A percentile compares a stretch with the other conserved stretches of the same genome.
Conservation (phyloP, 2,113 vertebrate genomes). For the Phyllostomus discolor region DNA sequence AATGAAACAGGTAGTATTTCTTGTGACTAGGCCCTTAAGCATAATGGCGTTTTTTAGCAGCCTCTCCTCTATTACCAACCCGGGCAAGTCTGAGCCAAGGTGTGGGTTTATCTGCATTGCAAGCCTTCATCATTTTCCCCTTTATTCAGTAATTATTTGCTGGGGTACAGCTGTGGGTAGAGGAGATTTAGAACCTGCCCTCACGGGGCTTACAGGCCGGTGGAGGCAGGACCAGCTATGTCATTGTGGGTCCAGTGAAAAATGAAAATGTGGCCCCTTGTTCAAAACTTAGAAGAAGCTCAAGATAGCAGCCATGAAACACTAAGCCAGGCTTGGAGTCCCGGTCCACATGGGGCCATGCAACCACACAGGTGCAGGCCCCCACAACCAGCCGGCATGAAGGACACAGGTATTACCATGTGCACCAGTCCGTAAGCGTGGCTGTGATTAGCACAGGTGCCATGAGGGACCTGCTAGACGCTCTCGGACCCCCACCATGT, state of each 20-base stretch:
- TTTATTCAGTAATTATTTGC: accelerated
- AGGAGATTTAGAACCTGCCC: neutral
- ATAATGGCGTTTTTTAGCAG: no score
- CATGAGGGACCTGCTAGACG: neutral
- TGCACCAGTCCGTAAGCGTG: neutral
- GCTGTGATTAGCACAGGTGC: neutral
- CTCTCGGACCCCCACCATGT: neutral
- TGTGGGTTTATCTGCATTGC: accelerated
- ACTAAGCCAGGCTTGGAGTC: neutral
- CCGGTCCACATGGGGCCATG: neutral
- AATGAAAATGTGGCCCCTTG: neutral
- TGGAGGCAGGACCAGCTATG: neutral
- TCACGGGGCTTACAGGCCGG: neutral
- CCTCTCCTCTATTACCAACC: neutral
- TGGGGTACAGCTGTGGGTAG: no score
- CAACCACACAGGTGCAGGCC: accelerated
- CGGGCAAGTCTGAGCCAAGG: neutral
- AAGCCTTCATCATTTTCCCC: neutral
- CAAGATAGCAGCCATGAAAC: neutral
- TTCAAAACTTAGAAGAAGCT: neutral
- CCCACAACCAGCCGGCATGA: accelerated
- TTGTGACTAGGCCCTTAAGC: neutral
- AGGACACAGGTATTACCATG: neutral
- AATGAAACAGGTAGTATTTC: neutral
- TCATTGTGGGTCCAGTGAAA: neutral